Evolutionary conservation across 2,888 invertebrate genomes (phyloP), one percentile per base, ranked within the genome.

Genomic region (Xylota sylvarum): DNA sequence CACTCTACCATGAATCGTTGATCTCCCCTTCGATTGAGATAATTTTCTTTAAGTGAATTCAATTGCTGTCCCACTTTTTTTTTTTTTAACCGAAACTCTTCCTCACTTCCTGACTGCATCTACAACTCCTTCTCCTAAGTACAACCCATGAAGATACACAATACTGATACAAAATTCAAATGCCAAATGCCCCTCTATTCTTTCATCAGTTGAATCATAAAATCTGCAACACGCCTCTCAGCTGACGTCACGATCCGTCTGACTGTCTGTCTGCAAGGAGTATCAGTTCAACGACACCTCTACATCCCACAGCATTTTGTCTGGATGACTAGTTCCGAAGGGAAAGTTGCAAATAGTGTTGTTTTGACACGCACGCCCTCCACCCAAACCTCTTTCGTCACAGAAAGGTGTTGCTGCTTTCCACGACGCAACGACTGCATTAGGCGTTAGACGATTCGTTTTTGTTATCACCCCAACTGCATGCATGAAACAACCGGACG

Each of bases 331-430:
- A n/a, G 4, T 56, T 32, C 30, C 32, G 23, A 3, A 23, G n/a
- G 10, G 17, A 65, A 74, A 74, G 74, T 27, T 64, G 17, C 37
- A 56, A 23, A 30, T 72, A 46, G 30, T 23, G 19, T 19, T 43
- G 32, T 50, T 37, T 60, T 17, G 72, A 50, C 72, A 60, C 60
- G 60, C 72, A 50, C 60, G 50, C 60, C 64, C 19, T 19, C 43
- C 40, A 37, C 19, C 30, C 19, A 56, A 19, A n/a, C 52, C 46
- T 2, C 32, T 27, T 60, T 64, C 32, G 17, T 32, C 58, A 27
- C 10, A 58, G 7, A 32, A 46, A 70, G 19, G 55, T 30, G 55
- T 60, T 37, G 5, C 43, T 1, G 14, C 50, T 35, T 23, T 19
- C 50, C 50, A 62, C 7, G n/a, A n/a, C n/a, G n/a, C n/a, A n/a